A percentile compares a stretch with the other conserved stretches of the same genome.
Evolutionary conservation across 1,140 invertebrate species (phyloP).

Genomic region (Drosophila bipectinata): DNA sequence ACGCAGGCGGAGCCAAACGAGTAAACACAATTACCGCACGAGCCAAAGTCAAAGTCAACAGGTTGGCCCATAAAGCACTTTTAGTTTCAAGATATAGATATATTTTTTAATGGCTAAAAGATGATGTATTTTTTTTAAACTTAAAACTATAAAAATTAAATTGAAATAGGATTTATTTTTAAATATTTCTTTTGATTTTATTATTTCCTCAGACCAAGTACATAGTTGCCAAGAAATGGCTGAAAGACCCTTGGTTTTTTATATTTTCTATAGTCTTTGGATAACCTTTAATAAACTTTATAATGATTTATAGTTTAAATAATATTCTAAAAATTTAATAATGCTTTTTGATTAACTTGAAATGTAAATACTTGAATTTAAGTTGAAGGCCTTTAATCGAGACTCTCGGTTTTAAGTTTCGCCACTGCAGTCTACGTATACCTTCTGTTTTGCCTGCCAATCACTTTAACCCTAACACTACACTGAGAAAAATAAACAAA

Average conservation of each 20-base stretch:
- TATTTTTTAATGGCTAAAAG: not conserved
- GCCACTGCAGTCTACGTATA: not conserved
- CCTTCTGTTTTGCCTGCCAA: not conserved
- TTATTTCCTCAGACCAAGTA: too few species aligned
- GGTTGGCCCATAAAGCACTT: not conserved
- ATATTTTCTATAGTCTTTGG: too few species aligned
- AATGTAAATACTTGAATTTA: not conserved
- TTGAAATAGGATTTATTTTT: too few species aligned
- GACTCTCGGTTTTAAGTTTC: not conserved
- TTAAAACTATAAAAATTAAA: too few species aligned
- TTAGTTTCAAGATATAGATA: not conserved
- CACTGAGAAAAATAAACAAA: not conserved
- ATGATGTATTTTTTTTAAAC: too few species aligned
- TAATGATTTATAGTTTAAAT: too few species aligned
- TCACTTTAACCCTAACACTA: not conserved
- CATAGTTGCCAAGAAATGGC: too few species aligned
- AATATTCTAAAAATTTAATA: not conserved
- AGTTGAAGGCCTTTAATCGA: not conserved
- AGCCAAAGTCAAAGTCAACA: constrained; percentile 10
- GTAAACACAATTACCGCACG: constrained; percentile 2
- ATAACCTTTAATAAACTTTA: too few species aligned
- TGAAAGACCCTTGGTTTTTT: too few species aligned
- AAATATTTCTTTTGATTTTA: too few species aligned
- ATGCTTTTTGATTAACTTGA: constrained; percentile 8
- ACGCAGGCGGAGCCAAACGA: not conserved